phyloP scores from a whole-genome alignment of 2,113 vertebrate species.

The Xiphophorus couchianus region DNA sequence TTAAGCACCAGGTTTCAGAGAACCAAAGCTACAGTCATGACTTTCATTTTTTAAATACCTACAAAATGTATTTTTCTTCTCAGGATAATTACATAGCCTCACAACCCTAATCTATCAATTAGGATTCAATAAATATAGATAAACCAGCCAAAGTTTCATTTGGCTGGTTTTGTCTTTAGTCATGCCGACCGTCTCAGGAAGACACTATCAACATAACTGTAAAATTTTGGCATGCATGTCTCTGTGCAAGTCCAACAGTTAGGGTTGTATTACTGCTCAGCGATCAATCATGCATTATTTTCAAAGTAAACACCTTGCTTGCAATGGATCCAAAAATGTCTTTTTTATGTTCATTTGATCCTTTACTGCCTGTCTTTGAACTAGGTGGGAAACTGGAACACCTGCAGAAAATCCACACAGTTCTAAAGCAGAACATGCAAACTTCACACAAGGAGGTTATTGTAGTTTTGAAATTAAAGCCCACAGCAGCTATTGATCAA shows the following conservation, averaged over 20 bases:
- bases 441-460: background rate
- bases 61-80: background rate
- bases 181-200: too few relatives aligned
- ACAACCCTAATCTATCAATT: too few relatives aligned
- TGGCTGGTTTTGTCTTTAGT: too few relatives aligned
- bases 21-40: background rate
- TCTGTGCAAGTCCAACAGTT: background rate
- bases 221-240: background rate
- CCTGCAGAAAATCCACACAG: conserved; percentile 1
- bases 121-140: too few relatives aligned
- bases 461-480: background rate
- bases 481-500: background rate
- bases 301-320: background rate
- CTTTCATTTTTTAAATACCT: background rate
- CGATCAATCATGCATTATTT: background rate
- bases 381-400: background rate
- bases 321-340: background rate
- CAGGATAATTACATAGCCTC: background rate
- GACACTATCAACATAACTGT: background rate
- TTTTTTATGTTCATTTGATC: background rate
- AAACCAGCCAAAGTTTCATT: too few relatives aligned
- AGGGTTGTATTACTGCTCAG: background rate
- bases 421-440: background rate
- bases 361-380: background rate
- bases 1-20: too few relatives aligned